Conservation (phyloP, 2,113 vertebrate genomes). For the Hippocampus abdominalis region DNA sequence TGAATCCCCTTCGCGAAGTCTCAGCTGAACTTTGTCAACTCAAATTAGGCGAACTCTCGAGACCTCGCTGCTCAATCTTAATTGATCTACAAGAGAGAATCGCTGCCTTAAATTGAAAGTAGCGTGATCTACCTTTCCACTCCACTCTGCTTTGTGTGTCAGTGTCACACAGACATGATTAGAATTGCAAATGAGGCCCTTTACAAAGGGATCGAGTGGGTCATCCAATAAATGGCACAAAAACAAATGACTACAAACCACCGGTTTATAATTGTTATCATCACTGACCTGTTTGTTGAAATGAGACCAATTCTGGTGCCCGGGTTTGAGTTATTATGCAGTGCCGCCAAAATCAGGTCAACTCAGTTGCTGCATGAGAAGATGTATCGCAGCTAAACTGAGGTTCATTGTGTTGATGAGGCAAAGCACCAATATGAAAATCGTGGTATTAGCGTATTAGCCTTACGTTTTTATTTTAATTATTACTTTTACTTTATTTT, state of each 20-base stretch:
- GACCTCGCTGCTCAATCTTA: background rate
- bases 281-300: background rate
- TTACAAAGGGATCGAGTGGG: constrained; percentile 52
- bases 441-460: background rate
- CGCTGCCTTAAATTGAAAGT: background rate
- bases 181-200: constrained; percentile 54
- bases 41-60: constrained; percentile 17
- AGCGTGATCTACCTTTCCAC: background rate
- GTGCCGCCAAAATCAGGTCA: constrained; percentile 16
- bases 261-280: constrained; percentile 42
- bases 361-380: constrained; percentile 1
- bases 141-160: constrained; percentile 8
- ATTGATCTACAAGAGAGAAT: background rate
- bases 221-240: constrained; percentile 55
- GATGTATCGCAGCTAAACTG: background rate
- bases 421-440: background rate
- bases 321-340: constrained; percentile 1
- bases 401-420: background rate
- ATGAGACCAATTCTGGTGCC: background rate
- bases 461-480: background rate
- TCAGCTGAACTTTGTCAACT: constrained; percentile 37
- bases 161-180: constrained; percentile 56
- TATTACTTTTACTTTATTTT: background rate
- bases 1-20: constrained; percentile 48
- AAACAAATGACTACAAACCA: constrained; percentile 54